phyloP scores from a whole-genome alignment of 2,888 invertebrate genomes.

The Zootermopsis nevadensis region DNA sequence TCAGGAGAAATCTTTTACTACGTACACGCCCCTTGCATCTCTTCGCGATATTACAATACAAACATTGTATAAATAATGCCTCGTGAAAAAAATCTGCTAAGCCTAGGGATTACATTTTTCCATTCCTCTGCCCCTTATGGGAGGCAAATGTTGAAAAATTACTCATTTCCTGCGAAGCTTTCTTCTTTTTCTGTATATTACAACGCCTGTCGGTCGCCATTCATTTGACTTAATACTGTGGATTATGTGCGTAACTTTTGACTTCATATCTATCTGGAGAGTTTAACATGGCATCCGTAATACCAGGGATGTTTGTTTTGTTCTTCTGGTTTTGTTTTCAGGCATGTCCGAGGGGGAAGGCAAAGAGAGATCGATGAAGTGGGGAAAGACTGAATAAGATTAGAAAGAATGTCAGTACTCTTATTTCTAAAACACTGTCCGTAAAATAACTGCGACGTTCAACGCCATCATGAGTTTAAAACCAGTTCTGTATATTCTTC shows the following conservation, averaged over 20 bases:
- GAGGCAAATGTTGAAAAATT: conserved; percentile 47
- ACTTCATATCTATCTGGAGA: conserved; percentile 44
- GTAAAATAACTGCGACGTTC: no score
- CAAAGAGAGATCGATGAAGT: not conserved
- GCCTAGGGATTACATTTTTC: conserved; percentile 10
- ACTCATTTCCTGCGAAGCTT: conserved; percentile 36
- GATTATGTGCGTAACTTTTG: conserved; percentile 45
- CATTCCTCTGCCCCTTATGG: not conserved
- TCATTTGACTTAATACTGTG: conserved; percentile 25
- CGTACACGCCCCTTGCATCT: not conserved
- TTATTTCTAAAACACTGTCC: not conserved
- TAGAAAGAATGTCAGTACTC: not conserved
- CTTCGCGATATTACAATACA: not conserved
- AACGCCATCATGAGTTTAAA: no score
- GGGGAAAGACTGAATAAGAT: not conserved
- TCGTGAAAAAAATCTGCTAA: not conserved
- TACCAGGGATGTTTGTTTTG: conserved; percentile 11
- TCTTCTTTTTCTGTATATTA: no score
- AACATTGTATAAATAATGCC: not conserved
- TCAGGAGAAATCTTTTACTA: no score
- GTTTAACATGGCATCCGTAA: conserved; percentile 49
- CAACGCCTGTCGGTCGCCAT: conserved; percentile 45
- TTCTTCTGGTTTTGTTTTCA: not conserved
- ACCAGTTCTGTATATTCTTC: no score
- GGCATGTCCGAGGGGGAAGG: not conserved